Evolutionary conservation across 2,888 invertebrate species (phyloP), one percentile per base, ranked within the genome.

Genomic region (Philopedon plagiatum): DNA sequence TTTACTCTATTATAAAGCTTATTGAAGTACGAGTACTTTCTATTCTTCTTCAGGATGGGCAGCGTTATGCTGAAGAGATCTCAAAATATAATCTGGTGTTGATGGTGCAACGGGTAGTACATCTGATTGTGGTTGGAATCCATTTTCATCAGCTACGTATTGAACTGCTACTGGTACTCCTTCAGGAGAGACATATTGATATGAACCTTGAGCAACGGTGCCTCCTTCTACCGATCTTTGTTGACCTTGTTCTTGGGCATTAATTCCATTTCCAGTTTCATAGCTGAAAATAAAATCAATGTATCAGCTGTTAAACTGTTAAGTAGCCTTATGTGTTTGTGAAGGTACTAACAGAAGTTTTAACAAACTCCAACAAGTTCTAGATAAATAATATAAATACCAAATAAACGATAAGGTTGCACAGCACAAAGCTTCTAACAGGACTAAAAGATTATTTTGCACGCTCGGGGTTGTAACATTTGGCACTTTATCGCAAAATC

Each of bases 181-280:
- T 75, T 82, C 82, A 7, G 81, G 81, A 23, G 80, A 77, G 18
- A 76, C 78, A 74, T 77, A 81, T 0, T 70, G 64, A 75, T 84
- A 90, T 3, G 85, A 81, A 19, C 90, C 90, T 74, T 87, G 85
- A 8, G 83, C 82, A 0, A 86, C 87, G 68, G 82, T 81, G 7
- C 85, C 85, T 26, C 82, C 83, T 69, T 85, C 75, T n/a, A 66
- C 61, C 23, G 65, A 84, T 34, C 85, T 85, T 18, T 85, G 83
- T 21, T 85, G 88, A 44, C 90, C 91, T 75, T 88, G 86, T 73
- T 88, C 90, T 71, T 89, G 86, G 21, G 87, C 89, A 4, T 87
- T 84, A 77, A 91, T 91, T 1, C 91, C 91, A 80, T 91, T 90
- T 82, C 87, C 88, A 51, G 89, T 90, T 81, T 90, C 88, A 77